Conservation (phyloP, 2,113 vertebrate genomes). For the Corydoras sp. region DNA sequence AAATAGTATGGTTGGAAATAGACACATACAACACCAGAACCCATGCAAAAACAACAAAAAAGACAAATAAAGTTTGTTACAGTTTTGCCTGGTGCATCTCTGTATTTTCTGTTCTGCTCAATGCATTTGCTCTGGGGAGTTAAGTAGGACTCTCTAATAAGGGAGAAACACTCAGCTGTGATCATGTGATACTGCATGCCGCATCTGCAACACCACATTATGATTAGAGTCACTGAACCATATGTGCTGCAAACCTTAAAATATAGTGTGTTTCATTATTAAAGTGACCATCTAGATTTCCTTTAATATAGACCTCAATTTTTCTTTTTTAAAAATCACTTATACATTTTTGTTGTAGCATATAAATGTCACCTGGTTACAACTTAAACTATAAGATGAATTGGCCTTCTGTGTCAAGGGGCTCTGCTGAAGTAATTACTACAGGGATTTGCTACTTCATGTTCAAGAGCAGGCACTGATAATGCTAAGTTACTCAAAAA, state of each 20-base stretch:
- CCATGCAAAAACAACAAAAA: too few relatives aligned
- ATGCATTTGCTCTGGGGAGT: constrained; percentile 22
- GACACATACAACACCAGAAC: too few relatives aligned
- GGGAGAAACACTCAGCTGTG: neutral
- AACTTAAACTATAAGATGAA: constrained; percentile 9
- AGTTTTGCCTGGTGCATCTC: neutral
- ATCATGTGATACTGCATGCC: constrained; percentile 26
- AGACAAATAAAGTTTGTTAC: too few relatives aligned
- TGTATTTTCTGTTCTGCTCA: constrained; percentile 8
- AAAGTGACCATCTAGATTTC: neutral
- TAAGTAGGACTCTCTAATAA: constrained; percentile 8
- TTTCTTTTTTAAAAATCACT: neutral
- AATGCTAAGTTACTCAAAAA: neutral
- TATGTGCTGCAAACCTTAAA: neutral
- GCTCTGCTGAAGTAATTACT: constrained; percentile 19
- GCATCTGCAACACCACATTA: constrained; percentile 5
- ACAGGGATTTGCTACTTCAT: neutral
- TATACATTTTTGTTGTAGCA: neutral
- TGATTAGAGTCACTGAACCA: neutral
- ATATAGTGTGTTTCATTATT: neutral
- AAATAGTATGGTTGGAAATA: too few relatives aligned
- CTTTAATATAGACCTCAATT: neutral
- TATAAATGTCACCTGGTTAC: constrained; percentile 16
- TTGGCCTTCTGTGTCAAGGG: constrained; percentile 16
- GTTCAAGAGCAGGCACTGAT: constrained; percentile 13